Base-by-base conservation (phyloP, 2,797 vertebrate genomes). In the Ceyx erithaca region DNA sequence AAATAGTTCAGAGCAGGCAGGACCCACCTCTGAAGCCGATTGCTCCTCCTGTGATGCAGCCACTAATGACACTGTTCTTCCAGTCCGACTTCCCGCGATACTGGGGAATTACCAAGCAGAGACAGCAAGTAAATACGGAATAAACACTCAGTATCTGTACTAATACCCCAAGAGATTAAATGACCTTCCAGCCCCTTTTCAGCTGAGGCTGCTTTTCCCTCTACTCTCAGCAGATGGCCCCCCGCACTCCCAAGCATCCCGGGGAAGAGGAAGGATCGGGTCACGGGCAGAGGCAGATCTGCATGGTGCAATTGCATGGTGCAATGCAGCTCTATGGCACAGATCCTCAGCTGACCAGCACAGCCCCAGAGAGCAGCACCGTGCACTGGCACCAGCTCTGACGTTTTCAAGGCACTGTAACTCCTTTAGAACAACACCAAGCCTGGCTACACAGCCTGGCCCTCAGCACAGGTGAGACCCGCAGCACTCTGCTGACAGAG, bases 11-110 rank as follows among this genome's bases (percentile, higher is more conserved):
- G 7, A 76, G 72, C 37, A 69, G 57, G 71, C 58, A 51, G 9
- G 59, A 97, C 98, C 81, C 94, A 99, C 99, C 99, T 93, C 98
- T 97, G 93, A 99, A 99, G 72, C 99, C 99, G 16, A 99, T 99
- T 25, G 98, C 98, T 86, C 99, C 99, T 79, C 99, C 99, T 0
- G 99, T 99, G 63, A 99, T 98, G 96, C 99, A 99, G 64, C 99
- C 99, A 4, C 99, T 99, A 87, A 99, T 98, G 54, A 99, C 99
- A 0, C 98, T 99, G 20, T 99, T 99, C 97, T 99, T 99, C 99
- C 99, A 99, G 96, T 99, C 99, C 2, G 99, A 99, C 79, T 97
- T 98, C 10, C 99, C 99, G 85, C 99, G 98, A 94, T 99, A 99
- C 99, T 99, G 95, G 15, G 83, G 81, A 91, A 69, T 89, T 61